Base-by-base conservation (phyloP, 1,140 invertebrate genomes). In the Anthonomus grandis region DNA sequence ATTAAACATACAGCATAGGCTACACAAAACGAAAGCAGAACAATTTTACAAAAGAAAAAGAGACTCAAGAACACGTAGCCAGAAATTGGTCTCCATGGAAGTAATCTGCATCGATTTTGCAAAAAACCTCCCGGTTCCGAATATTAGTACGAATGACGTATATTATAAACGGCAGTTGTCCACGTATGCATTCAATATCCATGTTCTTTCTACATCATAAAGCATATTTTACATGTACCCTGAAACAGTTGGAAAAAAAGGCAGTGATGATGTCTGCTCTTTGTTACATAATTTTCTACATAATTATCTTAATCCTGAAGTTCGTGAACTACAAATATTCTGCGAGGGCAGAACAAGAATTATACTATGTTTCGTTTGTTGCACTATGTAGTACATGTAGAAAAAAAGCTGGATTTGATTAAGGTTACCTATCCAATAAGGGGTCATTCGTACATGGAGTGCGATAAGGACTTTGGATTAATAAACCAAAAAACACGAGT, bases 81-180 rank as follows among this genome's bases (percentile, higher is more conserved):
- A 50, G 39, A 57, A 57, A 46, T 25, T 17, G 13, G 15, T 22
- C 17, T 37, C 21, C 24, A 23, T 12, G 13, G 64, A 63, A 59
- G 57, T 57, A 23, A 57, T 66, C 45, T 54, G 56, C 19, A 48
- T 64, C 23, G 65, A 65, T 42, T 64, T 58, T 45, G 39, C 34
- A 31, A 64, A 63, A 49, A 65, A 65, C 57, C 34, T 65, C n/a
- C 48, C 51, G 15, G 25, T 39, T 17, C 62, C 57, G 15, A 65
- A 65, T 47, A 64, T 61, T 15, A 23, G 57, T 23, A 66, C 59
- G 9, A 66, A 66, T 39, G 61, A 66, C 36, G 61, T 66, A n/a
- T 65, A 65, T 59, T 66, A 66, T 42, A 66, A 61, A 58, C 39
- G 64, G 10, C 55, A 64, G 50, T 36, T 66, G 34, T 53, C 57